These are phyloP conservation scores for Drosophila planitibia DNA, from an alignment of 2,888 invertebrate species.

Conservation along the genomic window DNA sequence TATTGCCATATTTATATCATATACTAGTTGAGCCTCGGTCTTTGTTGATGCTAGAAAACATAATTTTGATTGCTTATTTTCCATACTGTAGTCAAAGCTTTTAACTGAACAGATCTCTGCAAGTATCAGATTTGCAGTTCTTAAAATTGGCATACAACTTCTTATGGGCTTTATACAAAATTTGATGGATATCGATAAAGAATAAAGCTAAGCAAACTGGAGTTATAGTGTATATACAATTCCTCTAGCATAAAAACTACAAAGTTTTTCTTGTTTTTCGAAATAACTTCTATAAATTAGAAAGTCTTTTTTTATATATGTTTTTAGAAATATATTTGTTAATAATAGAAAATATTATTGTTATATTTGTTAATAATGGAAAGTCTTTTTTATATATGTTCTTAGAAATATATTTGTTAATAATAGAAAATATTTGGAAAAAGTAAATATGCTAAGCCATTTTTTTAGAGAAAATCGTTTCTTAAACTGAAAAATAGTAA, in stretches of 20 bases:
- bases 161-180: not conserved
- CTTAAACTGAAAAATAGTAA: no score
- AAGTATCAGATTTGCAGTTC: not conserved
- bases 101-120: not conserved
- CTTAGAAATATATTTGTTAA: not conserved
- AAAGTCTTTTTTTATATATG: not conserved
- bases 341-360: not conserved
- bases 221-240: not conserved
- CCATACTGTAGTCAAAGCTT: not conserved
- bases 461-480: not conserved
- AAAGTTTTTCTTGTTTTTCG: not conserved
- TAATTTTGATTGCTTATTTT: not conserved
- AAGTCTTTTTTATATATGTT: not conserved
- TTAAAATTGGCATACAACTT: not conserved
- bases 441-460: not conserved
- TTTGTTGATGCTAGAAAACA: not conserved
- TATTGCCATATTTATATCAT: not conserved
- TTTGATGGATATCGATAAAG: not conserved
- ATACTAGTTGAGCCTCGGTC: no score
- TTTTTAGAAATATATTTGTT: not conserved
- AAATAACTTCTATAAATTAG: not conserved
- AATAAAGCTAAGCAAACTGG: not conserved
- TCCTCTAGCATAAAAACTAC: not conserved
- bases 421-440: not conserved
- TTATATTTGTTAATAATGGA: not conserved